A percentile compares a stretch with the other conserved stretches of the same genome.
phyloP scores from a whole-genome alignment of 2,888 invertebrate species.

The Hirtodrosophila confusa region DNA sequence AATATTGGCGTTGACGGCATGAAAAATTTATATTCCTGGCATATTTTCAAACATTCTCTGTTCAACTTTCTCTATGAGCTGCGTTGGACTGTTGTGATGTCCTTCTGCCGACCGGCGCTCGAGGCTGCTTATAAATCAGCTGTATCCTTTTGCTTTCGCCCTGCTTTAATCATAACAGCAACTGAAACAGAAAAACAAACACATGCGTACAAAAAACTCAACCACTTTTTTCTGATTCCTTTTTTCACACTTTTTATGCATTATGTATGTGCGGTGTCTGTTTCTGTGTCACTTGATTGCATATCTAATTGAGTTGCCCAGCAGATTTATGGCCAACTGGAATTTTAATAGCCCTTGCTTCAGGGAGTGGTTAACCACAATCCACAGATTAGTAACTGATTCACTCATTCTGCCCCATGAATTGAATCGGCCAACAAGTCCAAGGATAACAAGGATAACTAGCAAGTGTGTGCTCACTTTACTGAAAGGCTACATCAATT shows the following conservation, averaged over 20 bases:
- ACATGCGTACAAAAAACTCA: conserved; percentile 6
- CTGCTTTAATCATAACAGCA: conserved; percentile 48
- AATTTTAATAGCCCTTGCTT: conserved; percentile 40
- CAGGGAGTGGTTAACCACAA: conserved; percentile 21
- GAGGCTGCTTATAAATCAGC: conserved; percentile 44
- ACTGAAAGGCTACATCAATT: too few relatives aligned
- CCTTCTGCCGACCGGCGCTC: conserved; percentile 1
- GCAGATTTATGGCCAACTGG: conserved; percentile 49
- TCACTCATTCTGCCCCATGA: conserved; percentile 13
- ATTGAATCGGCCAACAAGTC: background rate
- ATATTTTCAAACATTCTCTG: conserved; percentile 32
- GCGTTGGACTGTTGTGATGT: background rate
- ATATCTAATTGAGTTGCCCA: conserved; percentile 58
- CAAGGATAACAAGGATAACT: too few relatives aligned
- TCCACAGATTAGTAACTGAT: conserved; percentile 32
- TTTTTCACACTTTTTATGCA: conserved; percentile 59
- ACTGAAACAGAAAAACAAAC: conserved; percentile 15
- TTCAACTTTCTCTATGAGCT: background rate
- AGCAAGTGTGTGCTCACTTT: too few relatives aligned
- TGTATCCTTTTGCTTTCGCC: conserved; percentile 25
- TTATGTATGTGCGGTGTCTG: conserved; percentile 46
- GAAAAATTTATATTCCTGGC: conserved; percentile 47
- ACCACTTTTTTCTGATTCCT: conserved; percentile 24
- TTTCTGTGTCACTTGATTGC: conserved; percentile 49
- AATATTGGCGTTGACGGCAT: conserved; percentile 24